Evolutionary conservation across 2,113 vertebrate species (phyloP), one percentile per base, ranked within the genome.

Genomic region (Melanostigma gelatinosum): DNA sequence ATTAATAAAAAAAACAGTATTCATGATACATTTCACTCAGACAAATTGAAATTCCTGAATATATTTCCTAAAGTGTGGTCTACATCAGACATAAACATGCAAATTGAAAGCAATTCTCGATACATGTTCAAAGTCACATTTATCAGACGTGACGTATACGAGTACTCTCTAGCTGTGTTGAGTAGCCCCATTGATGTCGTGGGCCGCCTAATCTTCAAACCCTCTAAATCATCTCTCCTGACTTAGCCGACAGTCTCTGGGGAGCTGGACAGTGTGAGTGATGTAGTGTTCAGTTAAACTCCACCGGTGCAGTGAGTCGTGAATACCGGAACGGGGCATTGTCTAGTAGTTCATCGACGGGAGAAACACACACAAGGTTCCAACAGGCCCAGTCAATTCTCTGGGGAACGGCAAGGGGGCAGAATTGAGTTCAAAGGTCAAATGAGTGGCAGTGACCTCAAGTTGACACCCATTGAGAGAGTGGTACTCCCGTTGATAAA

Each of bases 401-500:
- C 75, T 27, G 27, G 81, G 76, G 82, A 70, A 82, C 27, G 67
- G 34, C 40, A 16, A 3, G 0, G 67, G 74, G 42, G 24, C 62
- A 77, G 65, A 70, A 75, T 60, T 79, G 64, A 85, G 87, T 74
- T 88, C 79, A 86, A 55, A 88, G 84, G 80, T 89, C 84, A 87
- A 85, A 89, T 81, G 84, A 88, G 71, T 82, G 69, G 46, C 32
- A 57, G 84, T 82, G 80, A 89, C 86, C 88, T 89, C 55, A 24
- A n/a, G 58, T 84, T 88, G 71, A 88, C 77, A 77, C 64, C 55
- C 80, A 85, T 91, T 62, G 63, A 62, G 20, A 77, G 58, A 86
- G 42, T 83, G 79, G 13, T 55, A 54, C 77, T 84, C 84, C 29
- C 60, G 13, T 9, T 81, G 64, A 86, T 81, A 81, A 55, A 68